phyloP scores from a whole-genome alignment of 92 coral and sea anemone genomes.

The Epizoanthus fatuus region DNA sequence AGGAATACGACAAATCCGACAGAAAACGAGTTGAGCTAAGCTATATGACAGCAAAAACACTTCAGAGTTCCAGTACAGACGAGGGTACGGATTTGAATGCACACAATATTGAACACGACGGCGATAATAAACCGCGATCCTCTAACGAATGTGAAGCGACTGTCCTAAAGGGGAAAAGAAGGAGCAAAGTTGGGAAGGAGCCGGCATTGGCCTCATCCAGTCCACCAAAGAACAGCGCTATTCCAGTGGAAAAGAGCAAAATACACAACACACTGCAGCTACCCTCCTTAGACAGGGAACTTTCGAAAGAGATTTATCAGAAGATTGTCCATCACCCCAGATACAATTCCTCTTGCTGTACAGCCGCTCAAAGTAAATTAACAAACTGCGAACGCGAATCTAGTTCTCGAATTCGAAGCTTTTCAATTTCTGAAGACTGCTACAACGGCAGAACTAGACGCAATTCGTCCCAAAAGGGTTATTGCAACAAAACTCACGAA shows the following conservation, averaged over 20 bases:
- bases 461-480: not conserved
- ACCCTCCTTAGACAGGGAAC: not conserved
- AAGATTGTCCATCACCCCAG: not conserved
- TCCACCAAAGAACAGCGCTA: no score
- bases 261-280: not conserved
- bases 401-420: not conserved
- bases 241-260: no score
- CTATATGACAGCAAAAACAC: not conserved
- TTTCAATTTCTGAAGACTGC: not conserved
- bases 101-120: not conserved
- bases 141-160: not conserved
- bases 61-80: not conserved
- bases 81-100: no score
- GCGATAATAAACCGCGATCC: not conserved
- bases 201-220: no score
- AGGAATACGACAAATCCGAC: not conserved
- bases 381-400: not conserved
- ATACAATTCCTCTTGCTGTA: not conserved
- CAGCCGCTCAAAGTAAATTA: not conserved
- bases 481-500: not conserved
- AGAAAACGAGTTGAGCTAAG: not conserved
- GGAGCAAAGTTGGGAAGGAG: not conserved
- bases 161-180: not conserved
- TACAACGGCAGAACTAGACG: not conserved
- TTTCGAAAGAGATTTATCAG: slow-evolving; percentile 4